These are phyloP conservation scores for Apeltes quadracus DNA, from an alignment of 2,113 vertebrate genomes.

Conservation along the genomic window DNA sequence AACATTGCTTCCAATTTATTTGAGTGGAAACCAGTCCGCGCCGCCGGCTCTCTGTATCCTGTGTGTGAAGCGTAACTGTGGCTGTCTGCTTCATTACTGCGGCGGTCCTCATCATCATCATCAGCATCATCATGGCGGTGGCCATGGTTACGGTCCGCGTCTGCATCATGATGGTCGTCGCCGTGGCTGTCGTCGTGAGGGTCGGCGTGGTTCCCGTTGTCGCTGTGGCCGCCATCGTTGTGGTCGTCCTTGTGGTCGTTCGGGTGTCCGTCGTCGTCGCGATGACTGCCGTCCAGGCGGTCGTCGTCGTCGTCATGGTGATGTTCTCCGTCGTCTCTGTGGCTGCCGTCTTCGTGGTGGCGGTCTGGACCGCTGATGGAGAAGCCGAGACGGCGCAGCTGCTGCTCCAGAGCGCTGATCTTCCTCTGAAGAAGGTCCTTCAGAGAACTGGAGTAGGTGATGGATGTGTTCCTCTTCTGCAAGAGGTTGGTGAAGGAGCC, in stretches of 20 bases:
- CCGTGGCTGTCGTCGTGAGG: constrained; percentile 1
- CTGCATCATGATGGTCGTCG: neutral
- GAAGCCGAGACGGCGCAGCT: constrained; percentile 71
- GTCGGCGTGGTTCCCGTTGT: neutral
- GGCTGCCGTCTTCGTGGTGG: constrained; percentile 40
- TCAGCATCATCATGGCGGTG: constrained; percentile 6
- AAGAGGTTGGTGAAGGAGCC: constrained; percentile 23
- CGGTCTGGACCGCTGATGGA: constrained; percentile 38
- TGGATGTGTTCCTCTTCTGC: constrained; percentile 82
- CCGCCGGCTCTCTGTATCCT: constrained; percentile 54
- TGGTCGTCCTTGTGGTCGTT: constrained; percentile 11
- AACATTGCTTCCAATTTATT: constrained; percentile 79
- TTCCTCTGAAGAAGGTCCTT: constrained; percentile 85
- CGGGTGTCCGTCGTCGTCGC: neutral
- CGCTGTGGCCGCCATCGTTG: neutral
- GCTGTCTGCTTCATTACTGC: constrained; percentile 58
- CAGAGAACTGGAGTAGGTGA: constrained; percentile 80
- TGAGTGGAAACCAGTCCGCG: constrained; percentile 49
- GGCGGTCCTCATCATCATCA: neutral
- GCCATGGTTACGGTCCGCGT: neutral
- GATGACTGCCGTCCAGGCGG: constrained; percentile 5
- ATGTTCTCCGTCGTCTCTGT: constrained; percentile 22
- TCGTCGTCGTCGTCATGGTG: constrained; percentile 4
- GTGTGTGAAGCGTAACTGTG: constrained; percentile 59
- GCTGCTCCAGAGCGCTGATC: constrained; percentile 82